Conservation (phyloP, 1,140 invertebrate genomes). For the Euwallacea fornicatus region DNA sequence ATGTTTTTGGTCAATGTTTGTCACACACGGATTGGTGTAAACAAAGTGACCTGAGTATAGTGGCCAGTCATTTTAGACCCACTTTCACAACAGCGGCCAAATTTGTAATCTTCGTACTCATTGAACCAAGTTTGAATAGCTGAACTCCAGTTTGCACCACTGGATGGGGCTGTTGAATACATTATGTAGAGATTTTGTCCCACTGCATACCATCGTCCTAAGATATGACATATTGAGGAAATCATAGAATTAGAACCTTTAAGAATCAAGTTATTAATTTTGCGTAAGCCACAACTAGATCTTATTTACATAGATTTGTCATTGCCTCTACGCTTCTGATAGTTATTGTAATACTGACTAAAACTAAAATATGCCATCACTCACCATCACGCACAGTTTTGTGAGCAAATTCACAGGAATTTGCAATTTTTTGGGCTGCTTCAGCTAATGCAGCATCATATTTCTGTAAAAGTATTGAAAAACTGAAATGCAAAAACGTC, state of each 20-base stretch:
- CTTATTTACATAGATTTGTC: neutral
- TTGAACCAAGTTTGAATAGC: conserved; percentile 40
- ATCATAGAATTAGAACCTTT: neutral
- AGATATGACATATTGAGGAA: neutral
- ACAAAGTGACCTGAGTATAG: conserved; percentile 37
- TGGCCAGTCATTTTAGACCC: conserved; percentile 28
- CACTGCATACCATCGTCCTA: conserved; percentile 33
- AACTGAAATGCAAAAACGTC: neutral
- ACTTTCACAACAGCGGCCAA: conserved; percentile 6
- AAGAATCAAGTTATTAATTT: too few species aligned
- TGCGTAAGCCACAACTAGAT: too few species aligned
- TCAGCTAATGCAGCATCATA: conserved; percentile 32
- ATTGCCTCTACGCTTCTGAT: too few species aligned
- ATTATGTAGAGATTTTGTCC: conserved; percentile 36
- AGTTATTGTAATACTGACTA: too few species aligned
- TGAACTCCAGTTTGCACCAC: conserved; percentile 23
- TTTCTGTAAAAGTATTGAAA: conserved; percentile 29
- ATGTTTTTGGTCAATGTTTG: too few species aligned
- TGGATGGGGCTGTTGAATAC: conserved; percentile 18
- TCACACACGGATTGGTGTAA: too few species aligned
- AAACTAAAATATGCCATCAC: neutral
- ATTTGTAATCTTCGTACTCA: conserved; percentile 22
- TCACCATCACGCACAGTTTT: conserved; percentile 39
- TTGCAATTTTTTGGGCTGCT: conserved; percentile 42
- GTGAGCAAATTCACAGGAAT: conserved; percentile 40